Percentiles rank a stretch among this genome's conserved stretches.
Evolutionary conservation across 2,113 vertebrate species (phyloP).

Genomic region (Channa argus): DNA sequence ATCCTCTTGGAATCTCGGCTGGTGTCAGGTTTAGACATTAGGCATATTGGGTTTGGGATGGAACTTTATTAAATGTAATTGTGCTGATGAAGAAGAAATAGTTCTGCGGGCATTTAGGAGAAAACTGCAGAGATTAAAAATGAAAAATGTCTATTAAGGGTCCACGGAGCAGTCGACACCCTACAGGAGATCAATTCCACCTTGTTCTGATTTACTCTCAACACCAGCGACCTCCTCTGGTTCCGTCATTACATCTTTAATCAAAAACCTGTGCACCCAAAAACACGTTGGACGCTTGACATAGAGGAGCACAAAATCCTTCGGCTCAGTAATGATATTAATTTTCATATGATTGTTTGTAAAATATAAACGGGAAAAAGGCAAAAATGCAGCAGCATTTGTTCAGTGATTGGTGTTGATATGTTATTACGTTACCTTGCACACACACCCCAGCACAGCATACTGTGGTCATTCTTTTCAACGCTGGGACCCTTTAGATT

Average conservation of each 20-base stretch:
- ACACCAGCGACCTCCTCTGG: neutral
- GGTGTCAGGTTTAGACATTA: slow-evolving; percentile 61
- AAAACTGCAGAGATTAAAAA: slow-evolving; percentile 38
- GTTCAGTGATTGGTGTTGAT: neutral
- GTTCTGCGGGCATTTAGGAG: slow-evolving; percentile 31
- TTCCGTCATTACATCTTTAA: neutral
- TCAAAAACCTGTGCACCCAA: neutral
- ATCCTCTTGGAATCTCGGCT: slow-evolving; percentile 60
- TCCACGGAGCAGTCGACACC: slow-evolving; percentile 23
- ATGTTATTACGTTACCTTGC: neutral
- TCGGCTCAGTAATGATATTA: no score
- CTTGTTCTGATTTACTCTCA: slow-evolving; percentile 37
- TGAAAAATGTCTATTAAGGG: slow-evolving; percentile 43
- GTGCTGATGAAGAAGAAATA: slow-evolving; percentile 53
- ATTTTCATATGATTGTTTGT: no score
- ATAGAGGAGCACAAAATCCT: neutral
- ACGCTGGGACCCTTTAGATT: neutral
- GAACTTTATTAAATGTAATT: slow-evolving; percentile 69
- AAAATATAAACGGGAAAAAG: no score
- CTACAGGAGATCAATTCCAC: slow-evolving; percentile 6
- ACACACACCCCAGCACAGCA: neutral
- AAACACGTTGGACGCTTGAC: neutral
- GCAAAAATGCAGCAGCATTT: neutral
- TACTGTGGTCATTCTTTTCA: neutral
- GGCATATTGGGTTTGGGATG: slow-evolving; percentile 55